Evolutionary conservation across 2,888 invertebrate species (phyloP).

Genomic region (Pardosa pseudoannulata): DNA sequence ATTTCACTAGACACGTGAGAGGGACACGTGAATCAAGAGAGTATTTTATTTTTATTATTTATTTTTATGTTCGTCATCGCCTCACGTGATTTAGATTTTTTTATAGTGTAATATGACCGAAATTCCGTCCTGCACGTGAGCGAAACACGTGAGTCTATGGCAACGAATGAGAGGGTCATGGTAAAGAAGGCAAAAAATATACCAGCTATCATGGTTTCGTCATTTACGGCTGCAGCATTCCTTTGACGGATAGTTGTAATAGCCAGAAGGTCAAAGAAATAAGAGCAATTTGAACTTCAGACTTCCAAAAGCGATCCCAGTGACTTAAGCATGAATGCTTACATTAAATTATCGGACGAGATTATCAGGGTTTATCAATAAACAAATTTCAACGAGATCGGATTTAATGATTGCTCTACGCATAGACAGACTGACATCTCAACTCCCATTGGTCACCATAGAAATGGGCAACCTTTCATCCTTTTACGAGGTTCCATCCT

Average conservation of each 20-base stretch:
- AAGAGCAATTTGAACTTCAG: not conserved
- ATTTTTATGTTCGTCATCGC: constrained; percentile 6
- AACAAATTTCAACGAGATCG: not conserved
- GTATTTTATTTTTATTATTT: not conserved
- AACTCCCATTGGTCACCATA: constrained; percentile 20
- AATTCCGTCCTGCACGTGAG: constrained; percentile 23
- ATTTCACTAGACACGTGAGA: too few species aligned
- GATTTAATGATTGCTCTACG: not conserved
- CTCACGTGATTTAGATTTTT: constrained; percentile 14
- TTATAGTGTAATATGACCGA: not conserved
- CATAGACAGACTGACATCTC: not conserved
- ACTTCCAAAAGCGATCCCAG: not conserved
- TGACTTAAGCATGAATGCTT: not conserved
- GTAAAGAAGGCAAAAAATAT: not conserved
- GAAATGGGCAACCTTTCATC: constrained; percentile 40
- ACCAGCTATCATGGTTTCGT: not conserved
- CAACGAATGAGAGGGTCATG: not conserved
- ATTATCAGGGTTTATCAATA: constrained; percentile 4
- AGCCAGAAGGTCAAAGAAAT: not conserved
- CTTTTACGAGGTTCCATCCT: not conserved
- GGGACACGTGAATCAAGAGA: too few species aligned
- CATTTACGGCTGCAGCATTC: not conserved
- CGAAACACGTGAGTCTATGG: not conserved
- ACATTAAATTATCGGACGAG: not conserved
- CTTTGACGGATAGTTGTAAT: too few species aligned